These are phyloP conservation scores for Ptyas mucosa DNA, from an alignment of 2,113 vertebrate genomes.

Conservation along the genomic window DNA sequence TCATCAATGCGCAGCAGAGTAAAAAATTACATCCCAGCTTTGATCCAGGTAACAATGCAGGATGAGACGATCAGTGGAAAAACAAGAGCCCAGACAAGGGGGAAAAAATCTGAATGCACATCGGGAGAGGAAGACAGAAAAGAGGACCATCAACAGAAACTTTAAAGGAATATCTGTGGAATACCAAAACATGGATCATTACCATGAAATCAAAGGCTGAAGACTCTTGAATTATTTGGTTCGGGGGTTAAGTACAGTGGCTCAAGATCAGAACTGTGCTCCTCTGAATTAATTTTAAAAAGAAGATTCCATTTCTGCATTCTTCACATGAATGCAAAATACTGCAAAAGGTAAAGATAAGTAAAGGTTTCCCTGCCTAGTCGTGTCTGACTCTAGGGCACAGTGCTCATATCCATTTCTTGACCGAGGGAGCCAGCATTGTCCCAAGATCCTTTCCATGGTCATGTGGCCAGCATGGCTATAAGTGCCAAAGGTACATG, in stretches of 20 bases:
- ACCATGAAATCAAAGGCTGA: neutral
- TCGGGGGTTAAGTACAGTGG: neutral
- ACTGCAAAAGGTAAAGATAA: neutral
- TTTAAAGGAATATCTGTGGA: neutral
- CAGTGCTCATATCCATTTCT: too few relatives aligned
- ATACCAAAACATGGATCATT: neutral
- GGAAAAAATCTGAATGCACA: neutral
- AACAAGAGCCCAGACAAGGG: neutral
- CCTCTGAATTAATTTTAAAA: neutral
- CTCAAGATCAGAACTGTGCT: neutral
- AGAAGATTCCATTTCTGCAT: neutral
- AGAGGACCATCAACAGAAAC: neutral
- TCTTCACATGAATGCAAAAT: neutral
- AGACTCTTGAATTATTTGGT: neutral
- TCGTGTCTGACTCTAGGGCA: too few relatives aligned
- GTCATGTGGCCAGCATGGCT: too few relatives aligned
- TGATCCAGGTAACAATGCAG: neutral
- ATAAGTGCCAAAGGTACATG: too few relatives aligned
- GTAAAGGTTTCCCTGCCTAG: too few relatives aligned
- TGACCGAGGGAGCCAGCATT: too few relatives aligned
- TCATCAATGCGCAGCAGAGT: neutral
- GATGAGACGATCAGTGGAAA: neutral
- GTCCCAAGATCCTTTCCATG: too few relatives aligned
- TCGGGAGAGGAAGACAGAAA: neutral
- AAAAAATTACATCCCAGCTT: neutral